phyloP scores from a whole-genome alignment of 2,888 invertebrate species.

The Parelbella ahira region DNA sequence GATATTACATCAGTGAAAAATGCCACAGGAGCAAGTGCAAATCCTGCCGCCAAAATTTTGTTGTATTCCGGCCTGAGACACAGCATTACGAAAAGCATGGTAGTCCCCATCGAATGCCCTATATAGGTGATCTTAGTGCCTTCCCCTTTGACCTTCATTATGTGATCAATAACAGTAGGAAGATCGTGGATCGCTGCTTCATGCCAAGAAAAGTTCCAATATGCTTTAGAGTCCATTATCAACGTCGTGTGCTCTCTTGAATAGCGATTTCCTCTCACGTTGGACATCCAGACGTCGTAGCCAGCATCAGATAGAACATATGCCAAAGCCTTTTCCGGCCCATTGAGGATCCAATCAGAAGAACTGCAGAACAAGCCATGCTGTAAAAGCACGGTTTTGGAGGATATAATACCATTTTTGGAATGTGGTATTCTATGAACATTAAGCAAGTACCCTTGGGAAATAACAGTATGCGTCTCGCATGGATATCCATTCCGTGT shows the following conservation, averaged over 20 bases:
- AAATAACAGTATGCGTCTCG: constrained; percentile 85
- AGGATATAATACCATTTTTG: constrained; percentile 48
- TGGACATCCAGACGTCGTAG: constrained; percentile 91
- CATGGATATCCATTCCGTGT: constrained; percentile 83
- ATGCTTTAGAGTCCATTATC: constrained; percentile 78
- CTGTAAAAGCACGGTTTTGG: constrained; percentile 83
- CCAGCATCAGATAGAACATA: constrained; percentile 85
- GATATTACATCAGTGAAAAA: constrained; percentile 83
- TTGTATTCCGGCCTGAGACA: constrained; percentile 84
- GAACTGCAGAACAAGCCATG: constrained; percentile 91
- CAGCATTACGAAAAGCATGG: constrained; percentile 86
- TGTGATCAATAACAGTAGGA: constrained; percentile 90
- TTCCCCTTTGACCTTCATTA: constrained; percentile 51
- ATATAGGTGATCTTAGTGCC: constrained; percentile 82
- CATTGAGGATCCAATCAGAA: constrained; percentile 88
- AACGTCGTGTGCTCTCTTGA: constrained; percentile 82
- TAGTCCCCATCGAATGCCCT: constrained; percentile 96
- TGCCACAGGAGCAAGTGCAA: constrained; percentile 85
- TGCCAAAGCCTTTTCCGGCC: constrained; percentile 83
- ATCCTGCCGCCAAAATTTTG: constrained; percentile 81
- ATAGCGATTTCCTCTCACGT: constrained; percentile 90
- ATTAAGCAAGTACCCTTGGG: constrained; percentile 90
- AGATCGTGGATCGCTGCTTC: constrained; percentile 93
- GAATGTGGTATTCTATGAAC: constrained; percentile 87
- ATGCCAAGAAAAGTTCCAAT: constrained; percentile 91